A percentile compares a stretch with the other conserved stretches of the same genome.
Evolutionary conservation across 1,140 invertebrate genomes (phyloP).

Genomic region (Drosophila azteca): DNA sequence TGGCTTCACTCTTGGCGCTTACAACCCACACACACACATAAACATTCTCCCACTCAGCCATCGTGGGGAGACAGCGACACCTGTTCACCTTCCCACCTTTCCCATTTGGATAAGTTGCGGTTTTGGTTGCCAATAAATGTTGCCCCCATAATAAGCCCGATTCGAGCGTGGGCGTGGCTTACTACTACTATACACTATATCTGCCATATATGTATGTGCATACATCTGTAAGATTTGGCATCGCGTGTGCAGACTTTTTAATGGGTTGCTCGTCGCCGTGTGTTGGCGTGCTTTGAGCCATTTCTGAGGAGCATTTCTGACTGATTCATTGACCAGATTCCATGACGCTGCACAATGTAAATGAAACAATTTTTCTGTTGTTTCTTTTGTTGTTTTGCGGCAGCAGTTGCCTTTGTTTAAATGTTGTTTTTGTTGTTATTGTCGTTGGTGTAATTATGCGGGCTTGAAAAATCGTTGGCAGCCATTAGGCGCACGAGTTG

Average conservation of each 20-base stretch:
- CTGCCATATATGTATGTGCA: background rate
- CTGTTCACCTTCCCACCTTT: conserved; percentile 42
- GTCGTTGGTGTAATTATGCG: conserved; percentile 54
- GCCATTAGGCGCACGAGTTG: conserved; percentile 76
- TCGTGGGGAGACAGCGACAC: conserved; percentile 23
- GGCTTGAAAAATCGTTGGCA: conserved; percentile 56
- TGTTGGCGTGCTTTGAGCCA: conserved; percentile 51
- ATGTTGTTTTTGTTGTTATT: conserved; percentile 19
- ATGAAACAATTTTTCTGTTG: conserved; percentile 49
- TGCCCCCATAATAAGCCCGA: conserved; percentile 40
- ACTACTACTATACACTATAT: conserved; percentile 12
- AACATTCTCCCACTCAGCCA: background rate
- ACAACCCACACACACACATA: conserved; percentile 19
- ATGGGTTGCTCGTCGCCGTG: background rate
- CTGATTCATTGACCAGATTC: conserved; percentile 77
- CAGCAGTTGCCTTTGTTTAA: too few species aligned
- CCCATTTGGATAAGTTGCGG: conserved; percentile 4
- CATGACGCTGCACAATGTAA: conserved; percentile 70
- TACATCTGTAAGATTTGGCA: conserved; percentile 13
- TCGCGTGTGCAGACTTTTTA: conserved; percentile 47
- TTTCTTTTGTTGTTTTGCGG: conserved; percentile 3
- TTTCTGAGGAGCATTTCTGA: conserved; percentile 43
- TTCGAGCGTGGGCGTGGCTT: conserved; percentile 45
- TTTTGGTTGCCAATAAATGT: conserved; percentile 35
- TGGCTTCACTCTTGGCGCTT: conserved; percentile 56